Evolutionary conservation across 2,113 vertebrate species (phyloP).

Genomic region (Peromyscus californicus): DNA sequence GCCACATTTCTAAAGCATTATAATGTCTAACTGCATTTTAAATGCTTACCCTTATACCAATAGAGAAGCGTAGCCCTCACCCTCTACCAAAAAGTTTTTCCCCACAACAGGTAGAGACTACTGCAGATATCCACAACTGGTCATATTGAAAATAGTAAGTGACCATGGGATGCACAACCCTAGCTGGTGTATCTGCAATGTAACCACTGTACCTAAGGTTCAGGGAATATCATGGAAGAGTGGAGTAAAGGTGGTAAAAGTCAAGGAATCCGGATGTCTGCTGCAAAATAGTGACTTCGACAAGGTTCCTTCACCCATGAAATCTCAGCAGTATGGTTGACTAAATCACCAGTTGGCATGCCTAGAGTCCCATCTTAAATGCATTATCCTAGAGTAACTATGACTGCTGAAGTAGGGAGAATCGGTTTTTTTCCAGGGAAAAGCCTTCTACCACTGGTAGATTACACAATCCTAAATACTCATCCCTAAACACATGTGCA

Average conservation of each 20-base stretch:
- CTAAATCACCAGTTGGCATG: neutral
- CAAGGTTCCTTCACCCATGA: neutral
- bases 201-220: neutral
- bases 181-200: neutral
- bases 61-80: neutral
- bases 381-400: neutral
- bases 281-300: neutral
- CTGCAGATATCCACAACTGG: neutral
- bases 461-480: neutral
- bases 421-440: neutral
- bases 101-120: too few relatives aligned
- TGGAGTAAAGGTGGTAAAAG: neutral
- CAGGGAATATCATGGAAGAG: neutral
- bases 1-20: neutral
- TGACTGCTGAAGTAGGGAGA: neutral
- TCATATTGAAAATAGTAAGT: neutral
- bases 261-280: neutral
- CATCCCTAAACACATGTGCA: neutral
- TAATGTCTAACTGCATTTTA: neutral
- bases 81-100: neutral
- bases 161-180: neutral
- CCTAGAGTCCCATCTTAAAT: neutral
- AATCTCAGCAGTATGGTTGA: neutral
- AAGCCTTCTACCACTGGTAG: neutral
- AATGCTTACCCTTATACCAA: neutral